Conservation (phyloP, 2,888 invertebrate species). For the Ochropleura leucogaster region DNA sequence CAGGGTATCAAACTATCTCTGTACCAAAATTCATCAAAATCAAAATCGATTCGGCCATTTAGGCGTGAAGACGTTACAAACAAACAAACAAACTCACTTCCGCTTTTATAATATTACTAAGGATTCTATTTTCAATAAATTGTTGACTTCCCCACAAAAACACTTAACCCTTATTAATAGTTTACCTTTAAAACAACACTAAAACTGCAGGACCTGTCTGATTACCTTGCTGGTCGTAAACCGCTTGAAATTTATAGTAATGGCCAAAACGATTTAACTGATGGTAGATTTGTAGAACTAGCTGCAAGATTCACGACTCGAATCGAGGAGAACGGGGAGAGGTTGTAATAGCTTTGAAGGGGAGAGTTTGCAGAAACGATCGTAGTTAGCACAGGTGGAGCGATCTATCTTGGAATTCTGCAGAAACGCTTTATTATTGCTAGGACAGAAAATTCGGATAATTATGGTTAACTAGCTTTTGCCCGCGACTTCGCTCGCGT, state of each 20-base stretch:
- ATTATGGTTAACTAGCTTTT: too few relatives aligned
- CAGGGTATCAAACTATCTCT: too few relatives aligned
- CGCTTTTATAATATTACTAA: too few relatives aligned
- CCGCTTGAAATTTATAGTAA: slow-evolving; percentile 43
- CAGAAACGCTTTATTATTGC: neutral
- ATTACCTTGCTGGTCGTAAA: slow-evolving; percentile 37
- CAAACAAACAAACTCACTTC: too few relatives aligned
- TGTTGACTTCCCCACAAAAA: neutral
- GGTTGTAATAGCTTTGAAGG: slow-evolving; percentile 28
- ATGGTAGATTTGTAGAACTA: slow-evolving; percentile 54
- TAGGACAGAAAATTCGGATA: neutral
- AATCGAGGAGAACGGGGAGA: slow-evolving; percentile 1
- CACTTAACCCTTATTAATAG: slow-evolving; percentile 4
- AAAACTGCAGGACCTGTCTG: slow-evolving; percentile 18
- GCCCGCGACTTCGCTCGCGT: too few relatives aligned
- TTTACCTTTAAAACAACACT: slow-evolving; percentile 24
- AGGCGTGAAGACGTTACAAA: too few relatives aligned
- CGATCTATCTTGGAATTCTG: slow-evolving; percentile 7
- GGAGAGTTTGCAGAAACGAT: slow-evolving; percentile 2
- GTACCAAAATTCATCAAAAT: too few relatives aligned
- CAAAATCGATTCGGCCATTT: too few relatives aligned
- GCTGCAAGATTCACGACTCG: slow-evolving; percentile 46
- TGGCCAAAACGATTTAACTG: slow-evolving; percentile 48
- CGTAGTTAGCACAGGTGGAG: slow-evolving; percentile 24
- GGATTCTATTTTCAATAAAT: neutral